Evolutionary conservation across 92 coral and sea anemone species (phyloP).

Genomic region (Chrysogorgia sp.): DNA sequence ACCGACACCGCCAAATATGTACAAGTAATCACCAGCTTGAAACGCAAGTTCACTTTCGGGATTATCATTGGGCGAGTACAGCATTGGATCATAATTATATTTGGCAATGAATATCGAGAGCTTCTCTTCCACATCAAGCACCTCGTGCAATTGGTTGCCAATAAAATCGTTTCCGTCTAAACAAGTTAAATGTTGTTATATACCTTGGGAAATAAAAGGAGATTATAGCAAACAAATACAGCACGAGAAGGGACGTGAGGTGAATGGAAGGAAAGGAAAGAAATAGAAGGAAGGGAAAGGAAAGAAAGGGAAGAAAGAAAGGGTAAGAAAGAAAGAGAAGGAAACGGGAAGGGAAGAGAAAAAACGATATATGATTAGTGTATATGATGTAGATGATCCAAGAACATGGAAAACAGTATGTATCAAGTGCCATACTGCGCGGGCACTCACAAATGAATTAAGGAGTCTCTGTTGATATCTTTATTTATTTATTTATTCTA

Average conservation of each 20-base stretch:
- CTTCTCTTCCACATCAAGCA: constrained; percentile 63
- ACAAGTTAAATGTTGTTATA: neutral
- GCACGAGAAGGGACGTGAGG: neutral
- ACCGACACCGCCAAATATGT: constrained; percentile 93
- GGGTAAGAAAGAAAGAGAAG: neutral
- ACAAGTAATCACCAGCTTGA: constrained; percentile 97
- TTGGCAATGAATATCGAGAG: constrained; percentile 88
- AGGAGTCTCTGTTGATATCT: too few species aligned
- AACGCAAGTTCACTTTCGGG: constrained; percentile 96
- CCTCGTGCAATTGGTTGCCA: constrained; percentile 13
- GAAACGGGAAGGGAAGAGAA: neutral
- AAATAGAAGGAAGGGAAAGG: neutral
- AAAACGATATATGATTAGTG: too few species aligned
- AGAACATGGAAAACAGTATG: too few species aligned
- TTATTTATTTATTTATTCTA: too few species aligned
- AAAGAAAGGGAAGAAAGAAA: neutral
- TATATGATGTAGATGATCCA: too few species aligned
- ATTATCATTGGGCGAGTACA: constrained; percentile 91
- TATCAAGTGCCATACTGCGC: too few species aligned
- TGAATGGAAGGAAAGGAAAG: neutral
- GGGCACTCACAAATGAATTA: too few species aligned
- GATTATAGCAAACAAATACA: too few species aligned
- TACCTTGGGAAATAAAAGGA: too few species aligned
- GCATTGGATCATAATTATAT: constrained; percentile 89
- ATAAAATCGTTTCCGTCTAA: constrained; percentile 5